Evolutionary conservation across 2,113 vertebrate genomes (phyloP), one percentile per base, ranked within the genome.

Genomic region (Jaculus jaculus): DNA sequence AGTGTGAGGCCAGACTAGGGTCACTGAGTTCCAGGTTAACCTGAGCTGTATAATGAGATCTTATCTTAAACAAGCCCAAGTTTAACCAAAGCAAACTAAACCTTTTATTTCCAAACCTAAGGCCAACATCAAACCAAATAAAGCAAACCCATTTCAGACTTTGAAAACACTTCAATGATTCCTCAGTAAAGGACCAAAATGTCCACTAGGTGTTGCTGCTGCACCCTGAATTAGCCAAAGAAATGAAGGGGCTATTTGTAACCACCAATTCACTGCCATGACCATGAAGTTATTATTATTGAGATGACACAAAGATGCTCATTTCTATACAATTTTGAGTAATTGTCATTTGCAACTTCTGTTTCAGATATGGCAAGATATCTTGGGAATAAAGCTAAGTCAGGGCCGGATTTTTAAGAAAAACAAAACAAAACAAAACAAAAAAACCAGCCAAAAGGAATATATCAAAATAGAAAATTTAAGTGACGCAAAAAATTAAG

Each of bases 151-250:
- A n/a, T n/a, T n/a, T n/a, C n/a, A n/a, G n/a, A n/a, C n/a, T n/a
- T n/a, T 7, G 12, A 51, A 51, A 51, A 7, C 7, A 12, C 12
- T 7, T 12, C 65, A 42, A 20, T n/a, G n/a, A n/a, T 91, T 21
- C 88, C 90, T 39, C 0, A 2, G 0, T 84, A 83, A 69, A 86
- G 23, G 18, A 69, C 11, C 54, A 3, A 74, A 15, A 39, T 0
- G 32, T 84, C 98, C 98, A 91, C 98, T 96, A 98, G 98, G 94
- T 86, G 98, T 60, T 95, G 96, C 98, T 98, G 96, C 93, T 92
- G 96, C 13, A 95, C 54, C 6, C 21, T 0, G 87, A 97, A 98
- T 96, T 3, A 91, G 1, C 1, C 2, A 7, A n/a, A 3, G 1
- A 77, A 66, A 51, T 11, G 9, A n/a, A 51, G n/a, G 68, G 72